Base-by-base conservation (phyloP, 2,113 vertebrate genomes). In the Echinops telfairi region DNA sequence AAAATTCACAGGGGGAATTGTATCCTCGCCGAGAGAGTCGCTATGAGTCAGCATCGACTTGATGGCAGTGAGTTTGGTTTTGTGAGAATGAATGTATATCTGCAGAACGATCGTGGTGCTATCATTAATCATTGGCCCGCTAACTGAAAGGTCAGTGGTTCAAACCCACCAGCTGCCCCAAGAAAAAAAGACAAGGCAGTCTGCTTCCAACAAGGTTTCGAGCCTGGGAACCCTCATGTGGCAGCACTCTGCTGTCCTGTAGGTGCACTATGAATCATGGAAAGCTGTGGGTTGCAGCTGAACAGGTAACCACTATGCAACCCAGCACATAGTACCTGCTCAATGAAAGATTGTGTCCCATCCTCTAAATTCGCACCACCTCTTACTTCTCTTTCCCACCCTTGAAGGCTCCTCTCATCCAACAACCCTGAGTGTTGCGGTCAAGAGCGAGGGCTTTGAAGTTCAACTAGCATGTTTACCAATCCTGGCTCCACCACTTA, bases 381-480 rank as follows among this genome's bases (percentile, higher is more conserved):
- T 86, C 38, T 36, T 82, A 83, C 82, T 23, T 91, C 78, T 60
- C 62, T 75, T 86, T 89, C 38, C 66, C 23, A 91, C 57, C 71
- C 31, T 91, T 96, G 53, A 83, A 94, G 83, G 80, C 20, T 68
- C 27, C 47, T 86, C 36, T 95, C 58, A 43, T n/a, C 47, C 53
- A 71, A 57, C 66, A 47, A 88, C 15, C 43, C 25, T 82, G 53
- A 68, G 23, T 62, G 27, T 33, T 75, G 78, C 70, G 77, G 80
- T 33, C 60, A 92, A 79, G 8, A 95, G 68, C 77, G 83, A 86
- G 86, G 77, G 20, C 66, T 62, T 94, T 64, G 53, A 27, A 89
- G 36, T 71, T 79, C 17, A 89, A 66, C 36, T 62, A n/a, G 47
- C 62, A n/a, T 87, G 38, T 76, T 89, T 89, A 90, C 53, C 83